Base-by-base conservation (phyloP, 2,797 vertebrate species). In the Scleropages formosus region DNA sequence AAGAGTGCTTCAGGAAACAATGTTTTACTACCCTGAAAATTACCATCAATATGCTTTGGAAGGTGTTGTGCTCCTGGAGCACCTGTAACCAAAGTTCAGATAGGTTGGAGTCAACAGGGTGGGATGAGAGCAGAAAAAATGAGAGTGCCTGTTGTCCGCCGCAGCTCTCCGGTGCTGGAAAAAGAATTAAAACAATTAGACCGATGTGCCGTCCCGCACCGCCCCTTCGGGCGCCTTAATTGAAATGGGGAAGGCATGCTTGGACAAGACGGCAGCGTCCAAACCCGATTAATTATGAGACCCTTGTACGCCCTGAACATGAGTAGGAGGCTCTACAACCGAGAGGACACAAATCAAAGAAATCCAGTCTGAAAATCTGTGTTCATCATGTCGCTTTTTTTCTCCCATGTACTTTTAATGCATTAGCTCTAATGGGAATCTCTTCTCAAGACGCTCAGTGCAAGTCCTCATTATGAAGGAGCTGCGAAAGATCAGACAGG, bases 311-410 rank as follows among this genome's bases (percentile, higher is more conserved):
- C 72, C 68, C 64, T 77, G 78, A 77, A 80, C 67, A 63, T 74
- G 75, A 82, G 82, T 77, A 82, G 66, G 78, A 73, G 78, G 77
- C 68, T 81, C 73, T 82, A 77, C 78, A 76, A 63, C 72, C 47
- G 61, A 80, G n/a, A 78, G 78, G 73, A 83, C 78, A 85, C 79
- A 79, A 88, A 88, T 88, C 82, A 88, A 87, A 86, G 76, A 81
- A 84, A 85, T 84, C 83, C 77, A 81, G 85, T 83, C 83, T 82
- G 80, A 82, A 76, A 79, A 80, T 73, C 77, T 74, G 78, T 77
- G 79, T 80, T 79, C 73, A 66, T 79, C 70, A 73, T 78, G 68
- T 76, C 68, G 66, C 75, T 76, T 77, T 61, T 77, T 58, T 73
- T 75, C 74, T 80, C 76, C 72, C 80, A 73, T 75, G 76, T 73